A percentile compares a stretch with the other conserved stretches of the same genome.
Evolutionary conservation across 2,797 vertebrate genomes (phyloP).

Genomic region (Danio kyathit): DNA sequence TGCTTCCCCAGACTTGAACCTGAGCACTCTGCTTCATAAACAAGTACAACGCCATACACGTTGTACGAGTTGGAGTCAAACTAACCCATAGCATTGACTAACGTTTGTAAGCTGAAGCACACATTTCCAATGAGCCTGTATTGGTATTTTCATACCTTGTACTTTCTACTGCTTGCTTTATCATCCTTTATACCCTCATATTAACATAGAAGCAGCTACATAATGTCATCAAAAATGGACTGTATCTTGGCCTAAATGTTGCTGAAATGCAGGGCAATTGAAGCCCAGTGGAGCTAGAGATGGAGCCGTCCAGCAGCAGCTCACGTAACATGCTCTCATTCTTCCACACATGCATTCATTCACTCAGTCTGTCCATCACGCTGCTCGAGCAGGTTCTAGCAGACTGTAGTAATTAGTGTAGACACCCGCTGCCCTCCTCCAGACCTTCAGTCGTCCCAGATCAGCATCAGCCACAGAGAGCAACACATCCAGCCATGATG

Average conservation of each 20-base stretch:
- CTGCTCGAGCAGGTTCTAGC: slow-evolving; percentile 22
- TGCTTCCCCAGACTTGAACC: too few relatives aligned
- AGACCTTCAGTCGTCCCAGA: slow-evolving; percentile 48
- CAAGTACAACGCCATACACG: too few relatives aligned
- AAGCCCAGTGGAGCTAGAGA: slow-evolving; percentile 5
- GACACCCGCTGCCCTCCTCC: slow-evolving; percentile 41
- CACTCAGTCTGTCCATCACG: slow-evolving; percentile 18
- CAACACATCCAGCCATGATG: slow-evolving; percentile 8
- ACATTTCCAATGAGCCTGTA: background rate
- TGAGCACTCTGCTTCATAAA: too few relatives aligned
- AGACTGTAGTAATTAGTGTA: slow-evolving; percentile 37
- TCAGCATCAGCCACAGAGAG: slow-evolving; percentile 30
- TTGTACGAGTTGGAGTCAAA: too few relatives aligned
- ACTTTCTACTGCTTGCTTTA: background rate
- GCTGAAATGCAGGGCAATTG: slow-evolving; percentile 48
- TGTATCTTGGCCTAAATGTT: slow-evolving; percentile 41
- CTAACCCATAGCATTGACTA: too few relatives aligned
- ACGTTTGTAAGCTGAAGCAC: too few relatives aligned
- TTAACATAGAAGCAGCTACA: slow-evolving; percentile 30
- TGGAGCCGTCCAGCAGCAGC: background rate
- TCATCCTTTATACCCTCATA: background rate
- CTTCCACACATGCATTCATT: background rate
- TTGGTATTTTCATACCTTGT: background rate
- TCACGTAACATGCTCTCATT: slow-evolving; percentile 19
- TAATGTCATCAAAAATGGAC: slow-evolving; percentile 28